These are phyloP conservation scores for Mionectes macconnelli DNA, from an alignment of 2,113 vertebrate species.

Conservation along the genomic window DNA sequence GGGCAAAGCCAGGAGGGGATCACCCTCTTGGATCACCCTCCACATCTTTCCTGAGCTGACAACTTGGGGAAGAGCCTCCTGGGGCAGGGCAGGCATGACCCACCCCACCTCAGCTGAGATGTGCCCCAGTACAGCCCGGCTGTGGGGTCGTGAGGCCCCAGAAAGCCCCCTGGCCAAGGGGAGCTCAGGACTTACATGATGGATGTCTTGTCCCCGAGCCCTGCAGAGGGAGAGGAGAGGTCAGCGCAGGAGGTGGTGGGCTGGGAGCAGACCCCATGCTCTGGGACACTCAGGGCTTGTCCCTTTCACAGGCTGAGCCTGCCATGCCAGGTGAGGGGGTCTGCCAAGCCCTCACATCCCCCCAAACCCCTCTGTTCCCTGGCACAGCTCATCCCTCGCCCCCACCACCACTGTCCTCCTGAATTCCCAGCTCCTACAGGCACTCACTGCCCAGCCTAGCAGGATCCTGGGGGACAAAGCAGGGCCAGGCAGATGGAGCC, in stretches of 20 bases:
- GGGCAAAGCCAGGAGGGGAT: background rate
- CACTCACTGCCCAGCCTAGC: background rate
- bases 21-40: background rate
- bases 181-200: constrained; percentile 70
- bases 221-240: constrained; percentile 56
- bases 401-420: background rate
- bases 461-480: background rate
- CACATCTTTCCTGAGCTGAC: background rate
- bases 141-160: background rate
- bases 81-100: background rate
- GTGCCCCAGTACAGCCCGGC: background rate
- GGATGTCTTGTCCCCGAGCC: constrained; percentile 50
- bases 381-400: background rate
- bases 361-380: background rate
- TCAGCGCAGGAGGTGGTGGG: background rate
- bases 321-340: background rate
- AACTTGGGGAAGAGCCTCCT: background rate
- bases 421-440: background rate
- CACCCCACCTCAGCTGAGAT: background rate
- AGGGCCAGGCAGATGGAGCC: background rate
- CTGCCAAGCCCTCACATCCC: background rate
- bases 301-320: background rate
- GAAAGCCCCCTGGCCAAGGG: background rate
- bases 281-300: background rate
- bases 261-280: background rate